A percentile compares a stretch with the other conserved stretches of the same genome.
phyloP scores from a whole-genome alignment of 2,797 vertebrate genomes.

The Siniperca scherzeri region DNA sequence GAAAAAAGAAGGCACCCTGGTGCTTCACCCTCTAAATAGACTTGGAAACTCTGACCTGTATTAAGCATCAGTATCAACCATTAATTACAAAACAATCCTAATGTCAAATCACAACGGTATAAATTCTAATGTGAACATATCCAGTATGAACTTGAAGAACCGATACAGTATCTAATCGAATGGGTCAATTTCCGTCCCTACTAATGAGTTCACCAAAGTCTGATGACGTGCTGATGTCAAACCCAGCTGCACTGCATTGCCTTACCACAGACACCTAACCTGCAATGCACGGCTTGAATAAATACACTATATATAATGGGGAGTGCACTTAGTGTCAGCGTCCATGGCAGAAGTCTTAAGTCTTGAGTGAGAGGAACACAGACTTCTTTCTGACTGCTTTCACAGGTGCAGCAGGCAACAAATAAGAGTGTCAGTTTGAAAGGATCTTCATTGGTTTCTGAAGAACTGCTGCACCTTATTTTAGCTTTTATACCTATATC shows the following conservation, averaged over 20 bases:
- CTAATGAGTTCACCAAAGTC: background rate
- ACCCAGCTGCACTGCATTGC: slow-evolving; percentile 44
- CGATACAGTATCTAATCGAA: background rate
- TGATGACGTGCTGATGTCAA: slow-evolving; percentile 46
- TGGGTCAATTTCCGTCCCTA: background rate
- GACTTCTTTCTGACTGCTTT: slow-evolving; percentile 5
- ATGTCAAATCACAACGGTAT: background rate
- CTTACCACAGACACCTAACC: slow-evolving; percentile 36
- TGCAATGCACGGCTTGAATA: slow-evolving; percentile 26
- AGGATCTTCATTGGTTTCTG: background rate
- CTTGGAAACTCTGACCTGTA: background rate
- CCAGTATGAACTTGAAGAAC: background rate
- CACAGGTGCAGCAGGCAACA: slow-evolving; percentile 50
- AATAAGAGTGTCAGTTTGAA: background rate
- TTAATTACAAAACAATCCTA: background rate
- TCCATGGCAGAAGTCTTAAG: slow-evolving; percentile 31
- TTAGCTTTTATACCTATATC: too few species aligned
- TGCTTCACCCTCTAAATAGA: background rate
- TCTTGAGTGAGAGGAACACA: slow-evolving; percentile 23
- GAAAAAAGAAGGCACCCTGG: background rate
- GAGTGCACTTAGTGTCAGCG: slow-evolving; percentile 62
- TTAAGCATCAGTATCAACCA: too few species aligned
- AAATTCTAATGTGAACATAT: background rate
- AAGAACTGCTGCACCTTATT: background rate
- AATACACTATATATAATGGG: slow-evolving; percentile 54